These are phyloP conservation scores for Pygoscelis adeliae DNA, from an alignment of 2,113 vertebrate genomes.

Conservation along the genomic window DNA sequence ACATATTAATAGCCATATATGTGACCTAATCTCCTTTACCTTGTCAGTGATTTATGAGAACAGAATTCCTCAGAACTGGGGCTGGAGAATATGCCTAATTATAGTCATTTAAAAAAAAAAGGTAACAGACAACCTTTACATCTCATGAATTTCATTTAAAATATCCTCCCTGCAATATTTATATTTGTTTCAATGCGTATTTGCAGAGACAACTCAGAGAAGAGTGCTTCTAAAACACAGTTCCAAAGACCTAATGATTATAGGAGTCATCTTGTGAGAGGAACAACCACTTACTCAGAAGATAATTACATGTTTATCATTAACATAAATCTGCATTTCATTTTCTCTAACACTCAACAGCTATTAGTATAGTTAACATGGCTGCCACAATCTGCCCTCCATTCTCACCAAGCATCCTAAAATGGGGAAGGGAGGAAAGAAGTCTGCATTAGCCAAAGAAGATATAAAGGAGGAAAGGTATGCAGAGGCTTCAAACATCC, in stretches of 20 bases:
- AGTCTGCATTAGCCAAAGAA: not conserved
- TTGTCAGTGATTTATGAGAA: not conserved
- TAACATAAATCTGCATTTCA: conserved; percentile 39
- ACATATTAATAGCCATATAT: not conserved
- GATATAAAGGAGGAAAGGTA: not conserved
- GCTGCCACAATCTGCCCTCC: not conserved
- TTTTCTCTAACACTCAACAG: not conserved
- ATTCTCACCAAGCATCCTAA: not conserved
- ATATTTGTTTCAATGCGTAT: not conserved
- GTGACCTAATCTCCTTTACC: not conserved
- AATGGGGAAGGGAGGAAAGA: not conserved
- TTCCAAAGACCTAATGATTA: not conserved
- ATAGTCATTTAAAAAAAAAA: not conserved
- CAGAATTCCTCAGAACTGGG: not conserved
- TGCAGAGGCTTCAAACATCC: not conserved
- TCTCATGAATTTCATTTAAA: not conserved
- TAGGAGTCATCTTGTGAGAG: not conserved
- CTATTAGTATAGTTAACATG: not conserved
- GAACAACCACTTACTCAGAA: conserved; percentile 18
- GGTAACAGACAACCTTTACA: not conserved
- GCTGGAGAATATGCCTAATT: not conserved
- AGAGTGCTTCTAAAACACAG: not conserved
- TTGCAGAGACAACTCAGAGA: not conserved
- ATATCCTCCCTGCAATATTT: not conserved
- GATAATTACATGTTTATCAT: not conserved